These are phyloP conservation scores for Microctenopoma steveboyesi DNA, from an alignment of 2,797 vertebrate genomes.

Conservation along the genomic window DNA sequence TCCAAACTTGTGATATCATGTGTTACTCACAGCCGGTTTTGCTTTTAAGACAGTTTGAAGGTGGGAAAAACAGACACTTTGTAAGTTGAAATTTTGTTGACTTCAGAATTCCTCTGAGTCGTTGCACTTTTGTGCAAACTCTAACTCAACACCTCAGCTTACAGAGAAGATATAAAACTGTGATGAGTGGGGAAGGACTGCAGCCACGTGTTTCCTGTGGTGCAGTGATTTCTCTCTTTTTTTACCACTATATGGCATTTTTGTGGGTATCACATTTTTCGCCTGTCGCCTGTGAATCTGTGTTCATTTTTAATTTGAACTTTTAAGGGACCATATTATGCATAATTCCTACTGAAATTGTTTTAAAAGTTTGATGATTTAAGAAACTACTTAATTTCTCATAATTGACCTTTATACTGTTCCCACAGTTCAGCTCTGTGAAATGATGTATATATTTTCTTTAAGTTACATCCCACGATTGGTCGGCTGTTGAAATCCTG, in stretches of 20 bases:
- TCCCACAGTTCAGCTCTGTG: too few species aligned
- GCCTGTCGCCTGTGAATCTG: too few species aligned
- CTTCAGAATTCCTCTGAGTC: neutral
- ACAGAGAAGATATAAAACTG: constrained; percentile 9
- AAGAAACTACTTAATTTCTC: too few species aligned
- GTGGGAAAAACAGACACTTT: constrained; percentile 25
- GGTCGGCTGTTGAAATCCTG: too few species aligned
- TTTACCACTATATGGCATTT: neutral
- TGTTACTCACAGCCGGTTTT: constrained; percentile 8
- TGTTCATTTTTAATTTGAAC: too few species aligned
- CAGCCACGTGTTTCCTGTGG: neutral
- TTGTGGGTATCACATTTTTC: too few species aligned
- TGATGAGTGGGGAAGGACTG: constrained; percentile 1
- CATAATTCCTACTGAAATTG: too few species aligned
- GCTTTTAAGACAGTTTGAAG: constrained; percentile 5
- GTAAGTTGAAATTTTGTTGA: constrained; percentile 5
- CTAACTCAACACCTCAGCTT: constrained; percentile 13
- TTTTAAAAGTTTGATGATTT: too few species aligned
- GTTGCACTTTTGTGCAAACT: constrained; percentile 9
- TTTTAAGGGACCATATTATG: too few species aligned
- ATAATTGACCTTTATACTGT: too few species aligned
- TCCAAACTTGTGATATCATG: constrained; percentile 10
- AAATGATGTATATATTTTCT: too few species aligned
- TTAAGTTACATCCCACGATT: too few species aligned
- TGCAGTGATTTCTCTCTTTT: neutral